phyloP scores from a whole-genome alignment of 53 echinoderm and acorn worm species.

The Zoroaster sp. region DNA sequence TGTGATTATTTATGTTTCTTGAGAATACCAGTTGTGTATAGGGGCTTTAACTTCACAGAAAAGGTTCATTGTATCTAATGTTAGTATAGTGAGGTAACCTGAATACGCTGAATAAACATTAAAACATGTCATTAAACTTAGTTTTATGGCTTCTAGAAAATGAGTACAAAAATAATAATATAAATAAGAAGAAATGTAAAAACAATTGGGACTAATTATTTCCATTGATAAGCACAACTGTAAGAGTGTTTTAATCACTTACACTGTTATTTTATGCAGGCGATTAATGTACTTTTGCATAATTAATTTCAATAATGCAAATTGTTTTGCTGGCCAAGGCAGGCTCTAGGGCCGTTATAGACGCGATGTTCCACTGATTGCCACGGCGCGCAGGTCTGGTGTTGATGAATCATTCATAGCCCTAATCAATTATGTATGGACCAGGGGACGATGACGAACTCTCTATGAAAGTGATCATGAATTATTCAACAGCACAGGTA shows the following conservation, averaged over 20 bases:
- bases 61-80: no score
- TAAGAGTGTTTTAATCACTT: slow-evolving; percentile 32
- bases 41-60: no score
- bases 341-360: background rate
- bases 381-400: background rate
- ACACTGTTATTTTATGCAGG: slow-evolving; percentile 4
- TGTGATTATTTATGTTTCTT: no score
- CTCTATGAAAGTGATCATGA: background rate
- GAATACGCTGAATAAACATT: no score
- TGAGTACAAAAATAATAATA: no score
- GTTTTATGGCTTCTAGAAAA: no score
- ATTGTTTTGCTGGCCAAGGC: background rate
- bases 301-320: slow-evolving; percentile 12
- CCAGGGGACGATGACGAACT: background rate
- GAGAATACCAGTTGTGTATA: no score
- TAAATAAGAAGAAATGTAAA: background rate
- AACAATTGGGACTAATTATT: background rate
- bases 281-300: slow-evolving; percentile 34
- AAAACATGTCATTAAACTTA: no score
- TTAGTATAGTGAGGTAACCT: no score
- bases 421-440: slow-evolving; percentile 10
- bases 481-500: slow-evolving; percentile 3
- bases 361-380: background rate
- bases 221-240: background rate
- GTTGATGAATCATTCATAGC: slow-evolving; percentile 17